Evolutionary conservation across 2,888 invertebrate species (phyloP).

Genomic region (Eristalis tenax): DNA sequence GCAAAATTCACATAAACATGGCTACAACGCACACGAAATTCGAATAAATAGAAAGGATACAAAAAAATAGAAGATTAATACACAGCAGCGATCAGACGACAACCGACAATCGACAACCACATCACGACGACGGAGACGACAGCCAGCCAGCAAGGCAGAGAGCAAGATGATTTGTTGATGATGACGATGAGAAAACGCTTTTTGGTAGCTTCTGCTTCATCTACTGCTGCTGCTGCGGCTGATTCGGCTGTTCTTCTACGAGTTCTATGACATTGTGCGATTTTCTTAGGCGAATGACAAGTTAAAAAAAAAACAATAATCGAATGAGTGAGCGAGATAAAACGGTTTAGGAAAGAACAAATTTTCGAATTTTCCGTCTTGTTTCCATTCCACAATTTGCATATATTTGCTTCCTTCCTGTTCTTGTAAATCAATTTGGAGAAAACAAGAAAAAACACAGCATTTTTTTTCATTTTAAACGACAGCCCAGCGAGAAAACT

Average conservation of each 20-base stretch:
- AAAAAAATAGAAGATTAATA: slow-evolving; percentile 19
- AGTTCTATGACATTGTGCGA: slow-evolving; percentile 15
- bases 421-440: slow-evolving; percentile 29
- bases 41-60: neutral
- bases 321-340: slow-evolving; percentile 37
- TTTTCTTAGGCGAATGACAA: slow-evolving; percentile 60
- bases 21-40: slow-evolving; percentile 13
- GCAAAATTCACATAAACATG: slow-evolving; percentile 48
- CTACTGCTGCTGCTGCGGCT: neutral
- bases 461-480: slow-evolving; percentile 3
- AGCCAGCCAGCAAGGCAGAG: slow-evolving; percentile 8
- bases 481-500: neutral
- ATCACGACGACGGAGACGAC: slow-evolving; percentile 10
- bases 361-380: slow-evolving; percentile 17
- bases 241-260: neutral
- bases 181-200: slow-evolving; percentile 53
- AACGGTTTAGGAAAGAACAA: slow-evolving; percentile 20
- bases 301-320: neutral
- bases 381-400: slow-evolving; percentile 36
- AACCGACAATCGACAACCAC: slow-evolving; percentile 5
- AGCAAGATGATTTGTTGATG: slow-evolving; percentile 64
- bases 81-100: slow-evolving; percentile 27
- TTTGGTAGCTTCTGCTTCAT: slow-evolving; percentile 37
- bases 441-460: neutral
- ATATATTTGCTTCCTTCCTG: slow-evolving; percentile 6